Percentiles rank a stretch among this genome's conserved stretches.
Conservation (phyloP, 1,140 invertebrate species). For the Zophobas morio region DNA sequence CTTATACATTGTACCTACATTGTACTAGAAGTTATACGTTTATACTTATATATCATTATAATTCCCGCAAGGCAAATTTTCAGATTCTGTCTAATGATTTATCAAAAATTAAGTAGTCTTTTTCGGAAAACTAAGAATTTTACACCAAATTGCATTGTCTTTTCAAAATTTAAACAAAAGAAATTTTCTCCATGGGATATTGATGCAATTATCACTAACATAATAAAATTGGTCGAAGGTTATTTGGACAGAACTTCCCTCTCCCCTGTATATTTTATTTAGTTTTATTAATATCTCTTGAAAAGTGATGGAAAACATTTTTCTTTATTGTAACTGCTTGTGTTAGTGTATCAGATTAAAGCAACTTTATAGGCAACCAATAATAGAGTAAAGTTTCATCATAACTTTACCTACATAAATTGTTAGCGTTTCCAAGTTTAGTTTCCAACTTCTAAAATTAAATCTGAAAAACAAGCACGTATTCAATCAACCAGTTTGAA, state of each 20-base stretch:
- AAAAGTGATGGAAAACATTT: no score
- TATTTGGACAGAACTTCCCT: no score
- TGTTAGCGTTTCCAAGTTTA: slow-evolving; percentile 21
- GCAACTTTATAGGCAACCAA: slow-evolving; percentile 20
- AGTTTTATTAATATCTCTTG: neutral
- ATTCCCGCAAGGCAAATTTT: neutral
- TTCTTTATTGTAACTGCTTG: neutral
- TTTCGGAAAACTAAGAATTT: neutral
- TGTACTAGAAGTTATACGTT: no score
- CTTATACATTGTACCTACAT: no score
- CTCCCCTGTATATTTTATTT: no score
- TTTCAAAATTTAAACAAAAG: no score
- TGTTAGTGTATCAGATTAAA: neutral
- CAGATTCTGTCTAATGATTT: neutral
- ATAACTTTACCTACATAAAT: slow-evolving; percentile 10
- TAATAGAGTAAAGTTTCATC: slow-evolving; percentile 24
- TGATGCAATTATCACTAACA: no score
- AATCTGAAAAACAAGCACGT: slow-evolving; percentile 11
- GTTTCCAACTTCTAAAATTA: slow-evolving; percentile 4
- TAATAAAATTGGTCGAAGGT: no score
- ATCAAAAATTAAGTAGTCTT: neutral
- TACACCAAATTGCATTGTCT: no score
- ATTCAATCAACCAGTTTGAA: neutral
- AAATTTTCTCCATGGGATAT: no score
- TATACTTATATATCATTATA: no score